Percentiles rank a stretch among this genome's conserved stretches.
phyloP scores from a whole-genome alignment of 2,113 vertebrate genomes.

The Phyllostomus hastatus region DNA sequence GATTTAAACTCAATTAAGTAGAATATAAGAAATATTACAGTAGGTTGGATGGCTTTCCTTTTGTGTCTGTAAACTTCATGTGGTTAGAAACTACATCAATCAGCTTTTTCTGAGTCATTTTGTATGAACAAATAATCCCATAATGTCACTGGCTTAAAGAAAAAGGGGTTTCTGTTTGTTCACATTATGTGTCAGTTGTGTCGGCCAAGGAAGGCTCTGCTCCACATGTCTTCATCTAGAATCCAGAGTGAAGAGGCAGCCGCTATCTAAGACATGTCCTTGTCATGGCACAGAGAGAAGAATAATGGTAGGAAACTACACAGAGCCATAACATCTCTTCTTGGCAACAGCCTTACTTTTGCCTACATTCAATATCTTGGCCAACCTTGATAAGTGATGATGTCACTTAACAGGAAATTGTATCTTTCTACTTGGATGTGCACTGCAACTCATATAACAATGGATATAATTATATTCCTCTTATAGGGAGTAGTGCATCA shows the following conservation, averaged over 20 bases:
- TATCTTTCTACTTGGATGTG: not conserved
- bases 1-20: slow-evolving; percentile 53
- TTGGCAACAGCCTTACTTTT: not conserved
- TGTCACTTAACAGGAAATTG: not conserved
- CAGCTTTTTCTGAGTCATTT: not conserved
- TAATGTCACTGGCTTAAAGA: not conserved
- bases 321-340: not conserved
- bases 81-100: not conserved
- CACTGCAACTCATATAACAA: not conserved
- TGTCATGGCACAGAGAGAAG: not conserved
- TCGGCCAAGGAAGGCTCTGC: not conserved
- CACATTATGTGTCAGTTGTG: not conserved
- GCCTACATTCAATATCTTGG: not conserved
- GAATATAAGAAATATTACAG: not conserved
- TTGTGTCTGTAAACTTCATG: not conserved
- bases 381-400: not conserved
- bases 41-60: not conserved
- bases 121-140: not conserved
- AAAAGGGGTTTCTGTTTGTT: not conserved
- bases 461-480: not conserved
- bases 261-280: not conserved
- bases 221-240: not conserved
- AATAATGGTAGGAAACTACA: not conserved
- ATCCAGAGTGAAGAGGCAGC: not conserved
- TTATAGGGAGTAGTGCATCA: not conserved